Percentiles rank a stretch among this genome's conserved stretches.
These are phyloP conservation scores for Drosophila infuscata DNA, from an alignment of 2,888 invertebrate species.

Conservation along the genomic window DNA sequence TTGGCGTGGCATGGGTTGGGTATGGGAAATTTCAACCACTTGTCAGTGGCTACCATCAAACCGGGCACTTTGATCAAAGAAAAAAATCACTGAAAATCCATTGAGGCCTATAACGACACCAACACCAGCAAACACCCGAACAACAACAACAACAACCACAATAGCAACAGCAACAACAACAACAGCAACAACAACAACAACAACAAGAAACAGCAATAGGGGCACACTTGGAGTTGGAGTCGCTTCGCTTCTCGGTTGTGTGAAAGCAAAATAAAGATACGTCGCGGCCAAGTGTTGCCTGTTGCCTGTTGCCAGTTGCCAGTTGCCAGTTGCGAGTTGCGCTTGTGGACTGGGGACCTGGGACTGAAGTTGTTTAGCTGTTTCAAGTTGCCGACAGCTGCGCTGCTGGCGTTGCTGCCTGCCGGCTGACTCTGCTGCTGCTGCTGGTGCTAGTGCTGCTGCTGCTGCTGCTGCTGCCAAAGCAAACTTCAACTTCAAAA, in stretches of 20 bases:
- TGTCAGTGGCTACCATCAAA: conserved; percentile 72
- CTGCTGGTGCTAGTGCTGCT: conserved; percentile 42
- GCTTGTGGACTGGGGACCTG: conserved; percentile 55
- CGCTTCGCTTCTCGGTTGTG: conserved; percentile 56
- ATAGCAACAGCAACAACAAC: conserved; percentile 35
- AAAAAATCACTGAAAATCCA: conserved; percentile 76
- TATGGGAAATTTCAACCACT: conserved; percentile 77
- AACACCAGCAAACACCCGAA: conserved; percentile 24
- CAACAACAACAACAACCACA: conserved; percentile 24
- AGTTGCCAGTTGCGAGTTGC: conserved; percentile 44
- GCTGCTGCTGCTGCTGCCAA: conserved; percentile 52
- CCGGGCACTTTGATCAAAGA: conserved; percentile 79
- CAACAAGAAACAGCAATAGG: conserved; percentile 52
- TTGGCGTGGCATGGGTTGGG: conserved; percentile 45
- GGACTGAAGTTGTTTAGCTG: conserved; percentile 67
- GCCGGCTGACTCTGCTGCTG: conserved; percentile 21
- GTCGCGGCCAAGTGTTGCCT: conserved; percentile 72
- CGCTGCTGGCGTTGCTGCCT: conserved; percentile 60
- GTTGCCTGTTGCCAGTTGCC: conserved; percentile 53
- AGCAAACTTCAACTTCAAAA: conserved; percentile 70
- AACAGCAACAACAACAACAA: conserved; percentile 26
- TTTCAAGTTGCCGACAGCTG: conserved; percentile 75
- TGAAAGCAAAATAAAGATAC: conserved; percentile 79
- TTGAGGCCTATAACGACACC: conserved; percentile 78
- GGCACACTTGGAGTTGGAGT: conserved; percentile 53